Base-by-base conservation (phyloP, 2,888 invertebrate species). In the Drosophila crucigera region DNA sequence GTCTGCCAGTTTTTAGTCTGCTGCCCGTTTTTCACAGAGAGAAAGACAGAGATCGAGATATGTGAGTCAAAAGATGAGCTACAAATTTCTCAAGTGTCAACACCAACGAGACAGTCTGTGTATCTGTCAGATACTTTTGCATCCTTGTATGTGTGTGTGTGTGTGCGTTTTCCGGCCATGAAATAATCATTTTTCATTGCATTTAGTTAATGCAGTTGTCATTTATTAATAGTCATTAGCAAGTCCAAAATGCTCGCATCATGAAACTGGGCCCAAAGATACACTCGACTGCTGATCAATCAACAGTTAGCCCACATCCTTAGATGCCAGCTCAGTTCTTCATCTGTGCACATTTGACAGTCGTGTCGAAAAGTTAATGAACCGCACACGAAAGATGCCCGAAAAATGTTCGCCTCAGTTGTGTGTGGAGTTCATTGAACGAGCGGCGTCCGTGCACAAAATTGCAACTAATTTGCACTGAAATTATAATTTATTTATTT, bases 61-160 rank as follows among this genome's bases (percentile, higher is more conserved):
- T 78, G 87, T 82, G 73, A 68, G 78, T 75, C 88, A 89, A 78
- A 84, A 86, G 91, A 88, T 91, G 92, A 92, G 87, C 93, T 89
- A 92, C 93, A 93, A 93, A 93, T 93, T 92, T 92, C 92, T 91
- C 92, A 92, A 92, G 86, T 92, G 93, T 92, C 92, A 92, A 93
- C 93, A 92, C 92, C 89, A 90, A 81, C 88, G 76, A 79, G 68
- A 54, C 43, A 67, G 52, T 56, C 70, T 63, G 53, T 67, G 65
- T 69, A 54, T 64, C 68, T 71, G 73, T 70, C 74, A 86, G 78
- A 65, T 77, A 70, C 74, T 73, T 83, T 73, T 71, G 30, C 30
- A 52, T n/a, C n/a, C 6, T 19, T 35, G 37, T 41, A 43, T 39
- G 28, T 60, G 31, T 59, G 39, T 62, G 50, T 54, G 43, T 62